Base-by-base conservation (phyloP, 2,113 vertebrate genomes). In the Apaloderma vittatum region DNA sequence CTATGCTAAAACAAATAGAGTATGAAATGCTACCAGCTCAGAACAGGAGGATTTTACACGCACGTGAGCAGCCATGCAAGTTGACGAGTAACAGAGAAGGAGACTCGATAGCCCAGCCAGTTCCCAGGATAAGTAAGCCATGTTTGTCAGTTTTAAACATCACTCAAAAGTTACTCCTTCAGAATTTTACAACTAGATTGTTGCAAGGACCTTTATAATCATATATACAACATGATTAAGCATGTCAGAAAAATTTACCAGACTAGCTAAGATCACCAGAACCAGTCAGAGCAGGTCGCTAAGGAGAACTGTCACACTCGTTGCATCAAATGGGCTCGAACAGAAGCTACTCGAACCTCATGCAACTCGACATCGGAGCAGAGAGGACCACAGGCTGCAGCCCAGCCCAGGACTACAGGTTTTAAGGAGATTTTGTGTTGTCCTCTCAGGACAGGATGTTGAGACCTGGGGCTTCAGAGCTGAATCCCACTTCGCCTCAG, bases 401-500 rank as follows among this genome's bases (percentile, higher is more conserved):
- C 54, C 55, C 45, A 40, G 29, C 13, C 52, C 54, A 27, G 46
- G 23, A 5, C 26, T 29, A 27, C 62, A 57, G 43, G 68, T 17
- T 63, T 63, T 4, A 3, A 49, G 45, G 49, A 66, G 21, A 45
- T 23, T 5, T 27, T 5, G 4, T 11, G 30, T 4, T 3, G 0
- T 5, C 34, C 10, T 1, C 0, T 6, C 24, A 68, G 27, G 43
- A 23, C 4, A 13, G 16, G 61, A 16, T 0, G 11, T 8, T 10
- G 27, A 79, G 19, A 46, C 46, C 34, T 22, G 46, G 32, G 17
- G 78, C 54, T 79, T 34, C 55, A 67, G 51, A 63, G 67, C 74
- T 30, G 36, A 74, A 43, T 12, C 51, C 62, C 48, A 12, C 15
- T 74, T 5, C 17, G 46, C 48, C 79, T 67, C 65, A 15, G 57